Base-by-base conservation (phyloP, 2,888 invertebrate species). In the Clusia tigrina region DNA sequence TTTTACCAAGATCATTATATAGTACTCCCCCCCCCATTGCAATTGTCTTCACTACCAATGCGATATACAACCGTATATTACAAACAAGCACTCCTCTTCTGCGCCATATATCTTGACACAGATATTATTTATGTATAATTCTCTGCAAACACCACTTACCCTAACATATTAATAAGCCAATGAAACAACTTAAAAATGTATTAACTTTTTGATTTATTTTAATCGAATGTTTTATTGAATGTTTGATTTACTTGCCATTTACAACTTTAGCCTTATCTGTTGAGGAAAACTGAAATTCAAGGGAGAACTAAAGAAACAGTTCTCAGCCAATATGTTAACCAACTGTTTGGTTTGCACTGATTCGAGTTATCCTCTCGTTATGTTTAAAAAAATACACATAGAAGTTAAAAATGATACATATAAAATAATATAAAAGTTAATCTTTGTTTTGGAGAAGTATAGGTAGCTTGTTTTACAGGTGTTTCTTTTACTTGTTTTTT, bases 401-500 rank as follows among this genome's bases (percentile, higher is more conserved):
- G 9, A 48, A 48, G 18, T 48, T 42, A 9, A 48, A 48, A 22
- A 48, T 73, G 18, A n/a, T 58, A 60, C 42, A 56, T 57, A 57
- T 42, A 62, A 62, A 62, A 62, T 62, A 56, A 62, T 62, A 58
- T 54, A 53, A 54, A 62, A 62, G 53, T 18, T 54, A 38, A 53
- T 62, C 24, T 51, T 57, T 54, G 24, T 42, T 57, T 62, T 57
- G 53, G 54, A 62, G 38, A 48, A 20, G 22, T 54, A 42, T 59
- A 17, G n/a, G 48, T 52, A 61, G 60, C 48, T 54, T 42, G 15
- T n/a, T 46, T 37, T 61, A 54, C 38, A 54, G 54, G 69, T 68
- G 74, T 70, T 18, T 57, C 58, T 32, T 60, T 67, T 69, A 67
- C 67, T 62, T 67, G 58, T 69, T n/a, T n/a, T n/a, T n/a, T n/a